A percentile compares a stretch with the other conserved stretches of the same genome.
phyloP scores from a whole-genome alignment of 2,797 vertebrate species.

The Hypotaenidia okinawae region DNA sequence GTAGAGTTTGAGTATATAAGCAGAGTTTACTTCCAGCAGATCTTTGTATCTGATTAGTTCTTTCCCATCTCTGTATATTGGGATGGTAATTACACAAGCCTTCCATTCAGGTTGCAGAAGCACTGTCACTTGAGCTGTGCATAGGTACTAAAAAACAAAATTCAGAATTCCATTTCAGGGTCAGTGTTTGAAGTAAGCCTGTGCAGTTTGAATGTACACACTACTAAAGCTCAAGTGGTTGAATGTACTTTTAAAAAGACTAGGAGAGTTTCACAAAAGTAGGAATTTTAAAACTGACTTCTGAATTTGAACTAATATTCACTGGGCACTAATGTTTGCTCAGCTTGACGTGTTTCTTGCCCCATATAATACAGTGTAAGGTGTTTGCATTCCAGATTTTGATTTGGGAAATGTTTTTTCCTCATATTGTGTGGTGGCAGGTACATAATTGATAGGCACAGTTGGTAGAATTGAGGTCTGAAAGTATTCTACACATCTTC shows the following conservation, averaged over 20 bases:
- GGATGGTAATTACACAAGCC: not conserved
- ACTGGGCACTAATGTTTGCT: not conserved
- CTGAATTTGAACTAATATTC: not conserved
- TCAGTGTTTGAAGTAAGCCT: not conserved
- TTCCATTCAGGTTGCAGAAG: not conserved
- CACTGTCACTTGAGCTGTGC: not conserved
- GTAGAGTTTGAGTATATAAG: not conserved
- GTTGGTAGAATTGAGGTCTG: not conserved
- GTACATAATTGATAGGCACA: not conserved
- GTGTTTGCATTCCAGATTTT: not conserved
- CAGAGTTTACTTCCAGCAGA: not conserved
- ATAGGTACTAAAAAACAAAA: not conserved
- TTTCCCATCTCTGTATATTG: not conserved
- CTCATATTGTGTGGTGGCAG: not conserved
- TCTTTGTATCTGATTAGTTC: not conserved
- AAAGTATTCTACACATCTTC: not conserved
- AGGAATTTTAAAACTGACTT: not conserved
- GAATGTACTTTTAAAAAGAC: not conserved
- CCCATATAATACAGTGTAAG: not conserved
- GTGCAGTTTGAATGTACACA: rapidly evolving
- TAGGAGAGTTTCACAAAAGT: not conserved
- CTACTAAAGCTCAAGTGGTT: not conserved
- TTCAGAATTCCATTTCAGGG: not conserved
- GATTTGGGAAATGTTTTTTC: slow-evolving; percentile 6
- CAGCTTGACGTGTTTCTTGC: not conserved